These are phyloP conservation scores for Ceratotherium simum DNA, from an alignment of 2,113 vertebrate genomes.

Conservation along the genomic window DNA sequence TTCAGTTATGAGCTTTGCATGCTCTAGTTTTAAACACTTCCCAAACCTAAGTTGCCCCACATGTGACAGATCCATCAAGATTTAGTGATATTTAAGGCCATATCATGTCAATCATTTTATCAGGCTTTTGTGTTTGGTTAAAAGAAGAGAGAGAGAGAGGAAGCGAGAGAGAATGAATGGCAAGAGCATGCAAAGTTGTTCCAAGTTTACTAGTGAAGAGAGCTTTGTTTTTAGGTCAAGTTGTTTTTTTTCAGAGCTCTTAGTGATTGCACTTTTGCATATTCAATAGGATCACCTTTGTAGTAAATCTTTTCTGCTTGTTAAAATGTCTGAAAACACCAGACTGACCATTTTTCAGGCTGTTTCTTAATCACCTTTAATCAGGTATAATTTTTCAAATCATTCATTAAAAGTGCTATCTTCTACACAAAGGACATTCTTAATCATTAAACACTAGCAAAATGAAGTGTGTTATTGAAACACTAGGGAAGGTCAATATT, in stretches of 20 bases:
- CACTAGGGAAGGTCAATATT: slow-evolving; percentile 38
- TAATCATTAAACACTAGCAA: slow-evolving; percentile 39
- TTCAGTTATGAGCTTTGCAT: background rate
- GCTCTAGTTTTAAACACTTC: background rate
- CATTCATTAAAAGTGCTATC: slow-evolving; percentile 34
- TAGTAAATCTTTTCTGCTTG: slow-evolving; percentile 47
- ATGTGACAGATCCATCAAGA: background rate
- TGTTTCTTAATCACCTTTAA: slow-evolving; percentile 52
- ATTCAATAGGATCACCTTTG: slow-evolving; percentile 53
- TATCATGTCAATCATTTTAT: background rate
- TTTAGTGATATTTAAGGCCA: background rate
- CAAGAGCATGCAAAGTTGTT: background rate
- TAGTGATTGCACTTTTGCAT: slow-evolving; percentile 53
- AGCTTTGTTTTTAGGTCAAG: slow-evolving; percentile 5
- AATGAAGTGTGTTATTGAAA: slow-evolving; percentile 60
- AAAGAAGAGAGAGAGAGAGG: background rate
- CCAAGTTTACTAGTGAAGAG: slow-evolving; percentile 19
- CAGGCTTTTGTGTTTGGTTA: background rate
- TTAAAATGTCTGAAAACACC: slow-evolving; percentile 67
- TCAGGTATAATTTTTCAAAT: slow-evolving; percentile 52
- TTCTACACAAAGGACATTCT: slow-evolving; percentile 18
- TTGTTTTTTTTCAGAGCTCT: background rate
- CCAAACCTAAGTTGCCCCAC: background rate
- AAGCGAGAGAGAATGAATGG: background rate
- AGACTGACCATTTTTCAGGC: slow-evolving; percentile 46